Evolutionary conservation across 2,888 invertebrate genomes (phyloP).

Genomic region (Caenorhabditis imperialis): DNA sequence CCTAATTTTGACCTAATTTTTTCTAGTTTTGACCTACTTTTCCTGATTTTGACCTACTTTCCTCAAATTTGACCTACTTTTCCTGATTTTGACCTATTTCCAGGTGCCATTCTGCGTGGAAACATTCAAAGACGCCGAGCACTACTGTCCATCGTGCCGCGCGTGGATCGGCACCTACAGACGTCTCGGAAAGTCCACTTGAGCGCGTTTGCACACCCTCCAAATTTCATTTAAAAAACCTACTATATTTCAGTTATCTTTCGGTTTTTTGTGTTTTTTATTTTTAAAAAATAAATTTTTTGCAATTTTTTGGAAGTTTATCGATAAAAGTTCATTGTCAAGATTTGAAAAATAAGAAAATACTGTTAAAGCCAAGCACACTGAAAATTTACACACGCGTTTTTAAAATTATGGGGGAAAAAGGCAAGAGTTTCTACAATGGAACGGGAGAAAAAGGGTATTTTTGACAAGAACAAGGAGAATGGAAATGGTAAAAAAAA

Average conservation of each 20-base stretch:
- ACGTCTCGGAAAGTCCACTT: constrained; percentile 75
- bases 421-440: no score
- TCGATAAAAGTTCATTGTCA: background rate
- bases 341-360: no score
- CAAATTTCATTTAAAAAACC: background rate
- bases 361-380: constrained; percentile 1
- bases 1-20: no score
- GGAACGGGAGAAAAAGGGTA: constrained; percentile 6
- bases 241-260: constrained; percentile 9
- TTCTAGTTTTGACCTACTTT: no score
- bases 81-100: no score
- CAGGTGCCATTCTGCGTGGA: constrained; percentile 72
- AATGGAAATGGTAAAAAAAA: constrained; percentile 2
- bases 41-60: no score
- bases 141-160: constrained; percentile 73
- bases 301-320: no score
- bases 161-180: constrained; percentile 76
- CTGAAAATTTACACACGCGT: background rate
- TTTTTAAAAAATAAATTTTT: no score
- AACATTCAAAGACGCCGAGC: constrained; percentile 76
- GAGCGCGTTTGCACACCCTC: constrained; percentile 26
- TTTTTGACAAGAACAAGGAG: constrained; percentile 8
- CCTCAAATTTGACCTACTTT: no score
- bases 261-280: background rate
- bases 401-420: background rate